Conservation (phyloP, 2,797 vertebrate species). For the Enteromius radiatus region DNA sequence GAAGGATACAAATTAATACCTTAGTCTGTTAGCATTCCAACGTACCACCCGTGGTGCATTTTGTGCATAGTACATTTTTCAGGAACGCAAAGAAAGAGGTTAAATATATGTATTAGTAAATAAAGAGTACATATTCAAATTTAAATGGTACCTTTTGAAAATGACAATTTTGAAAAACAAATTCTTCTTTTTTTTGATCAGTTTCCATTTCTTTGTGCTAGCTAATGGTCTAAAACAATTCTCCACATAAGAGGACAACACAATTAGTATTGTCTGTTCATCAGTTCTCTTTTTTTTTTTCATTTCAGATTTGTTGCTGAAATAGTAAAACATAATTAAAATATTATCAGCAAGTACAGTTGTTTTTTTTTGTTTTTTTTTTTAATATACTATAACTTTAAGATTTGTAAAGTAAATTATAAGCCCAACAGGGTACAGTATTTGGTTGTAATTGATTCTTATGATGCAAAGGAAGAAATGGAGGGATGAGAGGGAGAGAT, state of each 20-base stretch:
- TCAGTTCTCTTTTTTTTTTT: not conserved
- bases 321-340: not conserved
- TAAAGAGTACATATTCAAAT: not conserved
- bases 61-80: no score
- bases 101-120: not conserved
- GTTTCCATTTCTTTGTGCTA: not conserved
- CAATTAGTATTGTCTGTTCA: not conserved
- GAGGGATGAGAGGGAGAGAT: slow-evolving; percentile 8
- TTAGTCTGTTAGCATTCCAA: no score
- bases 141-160: not conserved
- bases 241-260: not conserved
- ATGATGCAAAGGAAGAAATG: not conserved
- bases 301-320: not conserved
- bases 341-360: not conserved
- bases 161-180: not conserved
- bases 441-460: not conserved
- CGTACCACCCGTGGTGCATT: no score
- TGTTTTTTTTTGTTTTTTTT: no score
- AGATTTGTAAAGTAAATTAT: not conserved
- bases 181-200: not conserved
- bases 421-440: not conserved
- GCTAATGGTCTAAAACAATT: not conserved
- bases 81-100: no score
- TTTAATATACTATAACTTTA: not conserved
- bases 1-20: not conserved